Evolutionary conservation across 1,140 invertebrate genomes (phyloP).

Genomic region (Sinonovacula constricta): DNA sequence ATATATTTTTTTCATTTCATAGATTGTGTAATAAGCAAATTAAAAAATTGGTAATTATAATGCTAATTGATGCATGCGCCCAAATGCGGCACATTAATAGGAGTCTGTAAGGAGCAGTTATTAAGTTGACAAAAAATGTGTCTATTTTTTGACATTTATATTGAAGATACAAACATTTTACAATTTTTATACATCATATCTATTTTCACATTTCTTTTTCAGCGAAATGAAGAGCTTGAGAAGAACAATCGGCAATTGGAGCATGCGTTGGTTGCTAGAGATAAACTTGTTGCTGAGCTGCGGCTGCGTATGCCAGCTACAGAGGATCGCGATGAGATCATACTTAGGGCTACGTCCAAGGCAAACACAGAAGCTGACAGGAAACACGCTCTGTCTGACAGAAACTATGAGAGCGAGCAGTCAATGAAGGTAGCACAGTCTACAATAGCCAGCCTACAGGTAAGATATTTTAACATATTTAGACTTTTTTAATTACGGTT

Average conservation of each 20-base stretch:
- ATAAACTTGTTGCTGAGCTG: constrained; percentile 76
- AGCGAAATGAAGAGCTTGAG: constrained; percentile 74
- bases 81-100: no score
- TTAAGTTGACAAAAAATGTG: no score
- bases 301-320: constrained; percentile 77
- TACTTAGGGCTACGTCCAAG: constrained; percentile 70
- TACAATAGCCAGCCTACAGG: constrained; percentile 76
- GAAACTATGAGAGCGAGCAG: constrained; percentile 73
- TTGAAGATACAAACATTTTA: not conserved
- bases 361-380: constrained; percentile 62
- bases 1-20: no score
- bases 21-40: no score
- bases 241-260: constrained; percentile 69
- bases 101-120: no score
- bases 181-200: not conserved
- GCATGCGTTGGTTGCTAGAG: constrained; percentile 70
- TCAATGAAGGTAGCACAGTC: constrained; percentile 77
- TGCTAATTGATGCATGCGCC: no score
- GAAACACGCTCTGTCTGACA: constrained; percentile 49
- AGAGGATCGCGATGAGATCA: constrained; percentile 75
- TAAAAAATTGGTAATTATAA: no score
- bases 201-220: constrained; percentile 24
- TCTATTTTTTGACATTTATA: no score
- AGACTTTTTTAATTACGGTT: no score
- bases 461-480: no score